Percentiles rank a stretch among this genome's conserved stretches.
phyloP scores from a whole-genome alignment of 1,140 invertebrate species.

The Gonioctena quinquepunctata region DNA sequence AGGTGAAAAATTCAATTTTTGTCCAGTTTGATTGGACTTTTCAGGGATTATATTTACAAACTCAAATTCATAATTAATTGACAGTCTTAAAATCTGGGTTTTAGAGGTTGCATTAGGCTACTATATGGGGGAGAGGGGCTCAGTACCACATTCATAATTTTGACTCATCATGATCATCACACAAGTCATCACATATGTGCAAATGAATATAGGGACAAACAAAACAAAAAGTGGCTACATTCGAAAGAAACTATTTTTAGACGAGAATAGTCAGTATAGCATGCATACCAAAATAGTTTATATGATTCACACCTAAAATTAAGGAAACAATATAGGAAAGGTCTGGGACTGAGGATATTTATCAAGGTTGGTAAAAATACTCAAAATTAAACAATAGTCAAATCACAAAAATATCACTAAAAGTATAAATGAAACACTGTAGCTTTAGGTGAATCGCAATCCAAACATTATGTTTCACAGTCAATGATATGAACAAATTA shows the following conservation, averaged over 20 bases:
- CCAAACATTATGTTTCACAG: not conserved
- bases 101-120: too few species aligned
- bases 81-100: too few species aligned
- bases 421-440: not conserved
- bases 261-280: not conserved
- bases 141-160: too few species aligned
- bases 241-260: slow-evolving; percentile 5
- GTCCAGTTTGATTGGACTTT: too few species aligned
- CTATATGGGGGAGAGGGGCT: too few species aligned
- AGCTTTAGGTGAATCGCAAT: not conserved
- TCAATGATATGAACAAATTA: not conserved
- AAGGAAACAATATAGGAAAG: not conserved
- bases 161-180: too few species aligned
- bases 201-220: too few species aligned
- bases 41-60: too few species aligned
- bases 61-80: too few species aligned
- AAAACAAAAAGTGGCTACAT: not conserved
- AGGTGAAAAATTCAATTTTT: too few species aligned
- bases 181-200: too few species aligned
- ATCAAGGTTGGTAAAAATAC: too few species aligned
- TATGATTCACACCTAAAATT: slow-evolving; percentile 6
- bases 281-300: slow-evolving; percentile 7
- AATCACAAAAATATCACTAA: not conserved
- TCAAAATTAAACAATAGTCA: not conserved
- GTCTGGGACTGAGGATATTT: not conserved